phyloP scores from a whole-genome alignment of 2,797 vertebrate species.

The Amblyopsis hoosieri region DNA sequence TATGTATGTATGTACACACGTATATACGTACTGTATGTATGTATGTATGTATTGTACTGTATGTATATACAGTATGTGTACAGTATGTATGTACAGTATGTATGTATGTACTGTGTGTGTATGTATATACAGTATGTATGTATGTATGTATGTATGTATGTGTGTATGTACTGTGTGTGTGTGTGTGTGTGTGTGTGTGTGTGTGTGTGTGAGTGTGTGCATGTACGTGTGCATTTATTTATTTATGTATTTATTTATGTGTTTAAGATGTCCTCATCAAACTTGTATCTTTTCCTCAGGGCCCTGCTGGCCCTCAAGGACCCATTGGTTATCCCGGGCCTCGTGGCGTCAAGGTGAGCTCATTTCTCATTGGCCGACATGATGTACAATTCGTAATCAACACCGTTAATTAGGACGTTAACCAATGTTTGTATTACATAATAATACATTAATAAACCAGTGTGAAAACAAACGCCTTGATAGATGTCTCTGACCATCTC shows the following conservation, averaged over 20 bases:
- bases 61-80: neutral
- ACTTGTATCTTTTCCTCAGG: slow-evolving; percentile 73
- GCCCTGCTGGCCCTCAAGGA: slow-evolving; percentile 93
- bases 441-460: slow-evolving; percentile 21
- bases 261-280: slow-evolving; percentile 30
- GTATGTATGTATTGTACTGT: too few relatives aligned
- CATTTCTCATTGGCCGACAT: slow-evolving; percentile 5
- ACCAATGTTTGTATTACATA: slow-evolving; percentile 5
- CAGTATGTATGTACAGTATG: neutral
- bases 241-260: neutral
- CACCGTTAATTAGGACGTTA: too few relatives aligned
- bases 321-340: slow-evolving; percentile 95
- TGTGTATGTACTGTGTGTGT: neutral
- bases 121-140: too few relatives aligned
- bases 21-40: too few relatives aligned
- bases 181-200: neutral
- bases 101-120: neutral
- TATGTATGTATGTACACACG: neutral
- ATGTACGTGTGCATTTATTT: slow-evolving; percentile 1
- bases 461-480: neutral
- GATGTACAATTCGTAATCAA: neutral
- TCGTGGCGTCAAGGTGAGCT: slow-evolving; percentile 93
- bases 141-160: neutral
- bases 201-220: neutral
- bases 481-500: neutral